Percentiles rank a stretch among this genome's conserved stretches.
Conservation (phyloP, 2,797 vertebrate genomes). For the Pantherophis alleghaniensis region DNA sequence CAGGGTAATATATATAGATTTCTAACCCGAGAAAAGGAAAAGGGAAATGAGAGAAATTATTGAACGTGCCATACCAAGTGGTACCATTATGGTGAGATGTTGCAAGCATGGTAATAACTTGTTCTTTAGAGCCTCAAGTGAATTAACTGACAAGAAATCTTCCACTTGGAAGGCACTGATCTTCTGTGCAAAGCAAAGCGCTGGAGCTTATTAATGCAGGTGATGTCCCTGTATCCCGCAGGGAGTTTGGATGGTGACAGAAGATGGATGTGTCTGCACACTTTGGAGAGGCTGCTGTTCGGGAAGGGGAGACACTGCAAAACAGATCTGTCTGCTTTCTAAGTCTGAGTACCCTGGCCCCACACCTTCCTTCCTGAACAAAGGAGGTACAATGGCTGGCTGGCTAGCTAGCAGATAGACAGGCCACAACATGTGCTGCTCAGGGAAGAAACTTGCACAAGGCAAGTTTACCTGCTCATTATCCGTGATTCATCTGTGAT, state of each 20-base stretch:
- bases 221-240: conserved; percentile 9
- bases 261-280: conserved; percentile 35
- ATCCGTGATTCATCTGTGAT: conserved; percentile 56
- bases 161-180: conserved; percentile 47
- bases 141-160: conserved; percentile 45
- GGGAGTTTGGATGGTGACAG: conserved; percentile 13
- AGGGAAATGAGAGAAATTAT: neutral
- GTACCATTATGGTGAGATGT: neutral
- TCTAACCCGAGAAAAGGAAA: neutral
- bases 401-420: conserved; percentile 33
- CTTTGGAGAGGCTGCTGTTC: conserved; percentile 25
- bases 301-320: neutral
- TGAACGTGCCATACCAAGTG: neutral
- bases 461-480: conserved; percentile 47
- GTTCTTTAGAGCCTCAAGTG: neutral
- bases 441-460: conserved; percentile 56
- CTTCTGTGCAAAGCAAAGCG: conserved; percentile 21
- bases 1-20: neutral
- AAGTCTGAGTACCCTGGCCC: neutral
- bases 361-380: conserved; percentile 36
- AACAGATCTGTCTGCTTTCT: conserved; percentile 34
- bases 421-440: conserved; percentile 61
- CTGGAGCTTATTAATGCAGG: conserved; percentile 20
- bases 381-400: neutral
- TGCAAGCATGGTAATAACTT: neutral